Percentiles rank a stretch among this genome's conserved stretches.
Evolutionary conservation across 2,113 vertebrate genomes (phyloP).

Genomic region (Anguilla rostrata): DNA sequence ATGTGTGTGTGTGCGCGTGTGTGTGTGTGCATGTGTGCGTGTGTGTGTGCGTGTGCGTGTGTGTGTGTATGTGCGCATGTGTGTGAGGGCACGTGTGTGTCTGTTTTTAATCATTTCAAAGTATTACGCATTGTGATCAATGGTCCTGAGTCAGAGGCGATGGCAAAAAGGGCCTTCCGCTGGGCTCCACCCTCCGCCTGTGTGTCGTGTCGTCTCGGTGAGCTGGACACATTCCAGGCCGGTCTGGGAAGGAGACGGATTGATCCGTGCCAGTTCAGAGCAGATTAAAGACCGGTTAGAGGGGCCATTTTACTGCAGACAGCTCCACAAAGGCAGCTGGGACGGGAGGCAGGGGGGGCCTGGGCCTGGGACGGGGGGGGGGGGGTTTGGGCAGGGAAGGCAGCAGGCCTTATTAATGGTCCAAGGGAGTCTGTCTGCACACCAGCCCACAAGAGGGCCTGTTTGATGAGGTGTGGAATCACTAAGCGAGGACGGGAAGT

Average conservation of each 20-base stretch:
- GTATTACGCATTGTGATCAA: neutral
- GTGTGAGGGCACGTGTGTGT: neutral
- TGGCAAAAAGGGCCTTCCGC: neutral
- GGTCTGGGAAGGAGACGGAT: neutral
- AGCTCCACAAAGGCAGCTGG: neutral
- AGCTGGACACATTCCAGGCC: neutral
- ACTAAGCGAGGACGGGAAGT: neutral
- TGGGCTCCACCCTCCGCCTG: neutral
- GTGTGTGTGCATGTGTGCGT: neutral
- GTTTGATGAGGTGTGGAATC: constrained; percentile 14
- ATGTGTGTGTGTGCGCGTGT: no score
- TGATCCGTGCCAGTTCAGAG: constrained; percentile 15
- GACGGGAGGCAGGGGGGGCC: neutral
- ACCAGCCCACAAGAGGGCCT: neutral
- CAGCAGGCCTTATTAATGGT: neutral
- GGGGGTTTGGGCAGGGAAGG: neutral
- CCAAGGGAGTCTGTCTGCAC: neutral
- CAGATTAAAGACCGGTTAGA: constrained; percentile 6
- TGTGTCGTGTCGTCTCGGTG: neutral
- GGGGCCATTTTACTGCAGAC: constrained; percentile 4
- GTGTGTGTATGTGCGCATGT: no score
- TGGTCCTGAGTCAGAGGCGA: neutral
- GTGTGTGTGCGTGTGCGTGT: neutral
- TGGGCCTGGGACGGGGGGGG: neutral
- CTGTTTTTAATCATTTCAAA: neutral